Conservation (phyloP, 2,888 invertebrate genomes). For the Nomada ruficornis region DNA sequence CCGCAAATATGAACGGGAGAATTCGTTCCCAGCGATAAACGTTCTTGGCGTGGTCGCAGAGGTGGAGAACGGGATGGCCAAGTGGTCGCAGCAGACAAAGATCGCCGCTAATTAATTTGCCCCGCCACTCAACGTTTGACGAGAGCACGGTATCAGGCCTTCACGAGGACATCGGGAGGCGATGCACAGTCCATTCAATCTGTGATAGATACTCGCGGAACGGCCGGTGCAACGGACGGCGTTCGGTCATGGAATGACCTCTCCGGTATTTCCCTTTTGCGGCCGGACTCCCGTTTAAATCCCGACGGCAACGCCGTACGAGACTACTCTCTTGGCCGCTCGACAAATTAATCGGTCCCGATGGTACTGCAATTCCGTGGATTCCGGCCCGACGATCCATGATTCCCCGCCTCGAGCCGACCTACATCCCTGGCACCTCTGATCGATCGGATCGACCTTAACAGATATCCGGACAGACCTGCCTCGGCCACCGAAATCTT, state of each 20-base stretch:
- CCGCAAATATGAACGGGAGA: background rate
- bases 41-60: background rate
- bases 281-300: constrained; percentile 69
- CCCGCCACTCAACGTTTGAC: constrained; percentile 30
- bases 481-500: constrained; percentile 54
- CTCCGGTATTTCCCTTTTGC: constrained; percentile 69
- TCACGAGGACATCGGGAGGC: constrained; percentile 32
- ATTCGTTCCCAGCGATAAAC: constrained; percentile 8
- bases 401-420: constrained; percentile 41
- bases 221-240: constrained; percentile 29
- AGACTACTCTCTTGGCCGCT: constrained; percentile 65
- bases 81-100: constrained; percentile 25
- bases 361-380: constrained; percentile 70
- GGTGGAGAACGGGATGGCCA: background rate
- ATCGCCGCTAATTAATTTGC: constrained; percentile 50
- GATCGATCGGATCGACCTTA: constrained; percentile 64
- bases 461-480: constrained; percentile 47
- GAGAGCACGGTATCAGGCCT: background rate
- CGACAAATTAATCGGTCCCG: constrained; percentile 74
- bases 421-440: constrained; percentile 21
- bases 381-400: constrained; percentile 64
- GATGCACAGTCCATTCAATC: constrained; percentile 51
- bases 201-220: constrained; percentile 58
- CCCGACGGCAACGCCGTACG: constrained; percentile 67
- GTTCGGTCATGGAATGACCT: constrained; percentile 50